Conservation (phyloP, 2,797 vertebrate genomes). For the Podarcis lilfordi region DNA sequence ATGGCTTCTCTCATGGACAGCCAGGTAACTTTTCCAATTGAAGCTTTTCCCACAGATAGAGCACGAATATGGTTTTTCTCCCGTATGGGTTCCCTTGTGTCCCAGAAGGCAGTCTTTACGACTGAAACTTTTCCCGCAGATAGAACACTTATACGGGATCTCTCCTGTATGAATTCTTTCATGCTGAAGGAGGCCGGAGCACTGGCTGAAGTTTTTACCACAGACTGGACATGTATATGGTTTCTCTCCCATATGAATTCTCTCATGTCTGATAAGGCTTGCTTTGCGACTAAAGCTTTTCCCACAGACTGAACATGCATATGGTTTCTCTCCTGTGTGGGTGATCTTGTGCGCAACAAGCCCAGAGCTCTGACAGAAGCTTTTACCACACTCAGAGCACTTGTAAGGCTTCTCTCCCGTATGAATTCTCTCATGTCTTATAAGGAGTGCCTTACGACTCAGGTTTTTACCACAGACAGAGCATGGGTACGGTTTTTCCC, state of each 20-base stretch:
- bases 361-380: conserved; percentile 68
- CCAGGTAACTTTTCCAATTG: conserved; percentile 24
- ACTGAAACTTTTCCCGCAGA: conserved; percentile 66
- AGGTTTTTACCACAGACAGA: conserved; percentile 62
- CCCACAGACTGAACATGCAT: conserved; percentile 60
- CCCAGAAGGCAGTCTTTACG: conserved; percentile 68
- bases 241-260: conserved; percentile 69
- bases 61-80: conserved; percentile 63
- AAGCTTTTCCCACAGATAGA: conserved; percentile 63
- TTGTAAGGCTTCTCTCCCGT: conserved; percentile 67
- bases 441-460: conserved; percentile 62
- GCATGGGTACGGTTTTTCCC: conserved; percentile 62
- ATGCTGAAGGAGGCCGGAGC: conserved; percentile 63
- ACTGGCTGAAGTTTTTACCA: conserved; percentile 62
- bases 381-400: conserved; percentile 68
- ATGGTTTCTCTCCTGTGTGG: conserved; percentile 64
- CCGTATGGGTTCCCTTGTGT: conserved; percentile 46
- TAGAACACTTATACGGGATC: conserved; percentile 64
- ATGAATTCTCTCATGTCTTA: conserved; percentile 64
- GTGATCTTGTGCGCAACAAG: conserved; percentile 56
- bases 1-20: conserved; percentile 51
- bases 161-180: conserved; percentile 64
- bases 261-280: conserved; percentile 67
- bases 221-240: conserved; percentile 66
- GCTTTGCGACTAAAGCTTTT: conserved; percentile 70